A percentile compares a stretch with the other conserved stretches of the same genome.
phyloP scores from a whole-genome alignment of 2,113 vertebrate species.

The Delphinapterus leucas region DNA sequence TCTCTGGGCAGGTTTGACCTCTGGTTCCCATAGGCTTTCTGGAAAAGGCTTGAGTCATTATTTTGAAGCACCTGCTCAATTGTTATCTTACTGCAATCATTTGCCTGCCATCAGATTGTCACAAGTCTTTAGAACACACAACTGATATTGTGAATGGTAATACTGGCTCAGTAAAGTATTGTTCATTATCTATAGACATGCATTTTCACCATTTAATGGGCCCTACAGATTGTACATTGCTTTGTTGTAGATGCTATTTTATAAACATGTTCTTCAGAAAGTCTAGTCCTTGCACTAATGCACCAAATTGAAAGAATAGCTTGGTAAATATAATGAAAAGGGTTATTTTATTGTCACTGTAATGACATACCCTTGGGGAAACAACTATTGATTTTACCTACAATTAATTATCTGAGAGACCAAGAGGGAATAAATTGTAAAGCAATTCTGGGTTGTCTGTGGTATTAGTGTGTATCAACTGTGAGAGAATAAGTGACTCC shows the following conservation, averaged over 20 bases:
- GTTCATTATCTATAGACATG: background rate
- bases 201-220: background rate
- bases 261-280: background rate
- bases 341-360: background rate
- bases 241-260: background rate
- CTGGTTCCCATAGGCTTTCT: background rate
- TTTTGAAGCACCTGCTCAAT: slow-evolving; percentile 27
- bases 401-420: background rate
- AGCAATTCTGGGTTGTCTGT: background rate
- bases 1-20: background rate
- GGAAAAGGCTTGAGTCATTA: slow-evolving; percentile 2
- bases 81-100: background rate
- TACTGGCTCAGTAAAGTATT: background rate
- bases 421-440: background rate
- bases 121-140: background rate
- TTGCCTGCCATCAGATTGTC: background rate
- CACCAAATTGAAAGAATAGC: background rate
- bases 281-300: background rate
- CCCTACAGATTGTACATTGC: background rate
- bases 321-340: background rate
- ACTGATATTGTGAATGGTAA: background rate
- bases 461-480: background rate
- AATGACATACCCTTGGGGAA: background rate
- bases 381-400: slow-evolving; percentile 5
- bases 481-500: background rate